Conservation (phyloP, 2,888 invertebrate genomes). For the Drosophila koepferae region DNA sequence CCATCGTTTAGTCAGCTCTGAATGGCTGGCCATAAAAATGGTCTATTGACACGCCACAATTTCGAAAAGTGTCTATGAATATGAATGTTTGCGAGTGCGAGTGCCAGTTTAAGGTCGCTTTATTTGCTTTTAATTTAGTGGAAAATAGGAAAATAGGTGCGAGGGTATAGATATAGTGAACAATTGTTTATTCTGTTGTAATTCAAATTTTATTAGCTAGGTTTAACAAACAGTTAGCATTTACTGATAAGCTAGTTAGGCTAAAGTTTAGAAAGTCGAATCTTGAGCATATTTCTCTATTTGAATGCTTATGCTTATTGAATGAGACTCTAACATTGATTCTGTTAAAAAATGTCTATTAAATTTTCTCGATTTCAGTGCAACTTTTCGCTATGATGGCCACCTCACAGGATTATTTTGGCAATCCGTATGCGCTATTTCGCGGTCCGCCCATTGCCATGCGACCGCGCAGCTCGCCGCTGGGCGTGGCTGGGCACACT, state of each 20-base stretch:
- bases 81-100: not conserved
- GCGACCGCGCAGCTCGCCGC: constrained; percentile 83
- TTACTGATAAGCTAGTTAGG: not conserved
- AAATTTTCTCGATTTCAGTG: constrained; percentile 41
- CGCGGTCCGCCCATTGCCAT: constrained; percentile 83
- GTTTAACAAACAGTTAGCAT: not conserved
- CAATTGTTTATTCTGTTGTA: not conserved
- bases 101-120: not conserved
- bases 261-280: no score
- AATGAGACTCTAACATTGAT: no score
- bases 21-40: constrained; percentile 62
- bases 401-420: constrained; percentile 84
- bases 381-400: constrained; percentile 81
- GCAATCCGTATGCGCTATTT: constrained; percentile 84
- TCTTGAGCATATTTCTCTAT: no score
- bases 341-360: constrained; percentile 5
- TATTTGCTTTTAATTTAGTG: constrained; percentile 12
- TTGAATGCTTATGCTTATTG: not conserved
- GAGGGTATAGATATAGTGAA: not conserved
- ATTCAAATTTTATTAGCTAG: not conserved
- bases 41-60: constrained; percentile 58
- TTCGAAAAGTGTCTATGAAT: constrained; percentile 23
- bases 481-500: constrained; percentile 74
- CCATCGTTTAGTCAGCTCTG: constrained; percentile 69
- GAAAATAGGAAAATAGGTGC: not conserved